phyloP scores from a whole-genome alignment of 2,888 invertebrate species.

The Caenorhabditis virilis region DNA sequence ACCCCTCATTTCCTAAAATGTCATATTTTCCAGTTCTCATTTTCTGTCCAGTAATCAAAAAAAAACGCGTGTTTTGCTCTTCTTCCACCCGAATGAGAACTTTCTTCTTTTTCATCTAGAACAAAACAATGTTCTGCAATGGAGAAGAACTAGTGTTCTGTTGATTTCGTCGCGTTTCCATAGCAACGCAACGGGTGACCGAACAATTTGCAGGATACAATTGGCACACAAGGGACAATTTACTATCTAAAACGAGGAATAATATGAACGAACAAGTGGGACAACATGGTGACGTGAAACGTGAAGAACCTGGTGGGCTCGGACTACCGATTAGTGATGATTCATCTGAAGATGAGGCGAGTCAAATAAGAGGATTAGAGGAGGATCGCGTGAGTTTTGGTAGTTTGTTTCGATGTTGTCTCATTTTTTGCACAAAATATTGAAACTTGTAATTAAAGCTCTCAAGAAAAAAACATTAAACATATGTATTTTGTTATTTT shows the following conservation, averaged over 20 bases:
- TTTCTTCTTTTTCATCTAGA: no score
- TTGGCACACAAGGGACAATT: background rate
- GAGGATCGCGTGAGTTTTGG: slow-evolving; percentile 31
- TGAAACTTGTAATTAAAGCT: background rate
- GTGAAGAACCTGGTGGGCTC: slow-evolving; percentile 5
- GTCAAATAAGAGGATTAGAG: slow-evolving; percentile 27
- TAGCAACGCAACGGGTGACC: background rate
- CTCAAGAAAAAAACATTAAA: background rate
- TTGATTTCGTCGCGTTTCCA: background rate
- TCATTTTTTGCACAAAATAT: background rate
- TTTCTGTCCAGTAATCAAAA: no score
- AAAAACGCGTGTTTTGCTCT: no score
- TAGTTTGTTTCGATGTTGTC: background rate
- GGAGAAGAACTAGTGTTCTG: no score
- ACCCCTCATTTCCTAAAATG: background rate
- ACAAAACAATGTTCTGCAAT: no score
- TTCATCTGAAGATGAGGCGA: slow-evolving; percentile 27
- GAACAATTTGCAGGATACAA: no score
- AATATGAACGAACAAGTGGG: background rate
- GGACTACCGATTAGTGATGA: slow-evolving; percentile 34
- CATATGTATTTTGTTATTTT: slow-evolving; percentile 2
- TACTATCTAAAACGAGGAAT: no score
- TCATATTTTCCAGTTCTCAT: no score
- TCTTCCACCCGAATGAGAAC: no score
- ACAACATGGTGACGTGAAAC: background rate